Evolutionary conservation across 2,797 vertebrate genomes (phyloP).

Genomic region (Protonibea diacanthus): DNA sequence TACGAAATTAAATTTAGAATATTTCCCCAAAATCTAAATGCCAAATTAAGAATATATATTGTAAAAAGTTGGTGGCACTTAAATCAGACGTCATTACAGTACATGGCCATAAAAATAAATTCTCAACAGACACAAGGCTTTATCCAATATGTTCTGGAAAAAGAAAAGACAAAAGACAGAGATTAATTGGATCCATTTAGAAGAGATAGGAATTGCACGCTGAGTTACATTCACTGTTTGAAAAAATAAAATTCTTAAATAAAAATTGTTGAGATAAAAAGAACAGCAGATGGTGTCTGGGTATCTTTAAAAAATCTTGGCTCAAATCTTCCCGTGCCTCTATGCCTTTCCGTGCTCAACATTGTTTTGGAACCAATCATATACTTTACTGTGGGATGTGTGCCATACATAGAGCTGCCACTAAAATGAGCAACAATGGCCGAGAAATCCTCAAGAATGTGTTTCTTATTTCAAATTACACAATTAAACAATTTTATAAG

Average conservation of each 20-base stretch:
- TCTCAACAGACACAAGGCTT: neutral
- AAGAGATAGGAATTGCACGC: constrained; percentile 11
- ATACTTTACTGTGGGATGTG: constrained; percentile 34
- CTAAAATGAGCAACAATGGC: constrained; percentile 50
- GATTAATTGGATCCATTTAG: constrained; percentile 43
- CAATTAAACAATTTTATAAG: constrained; percentile 59
- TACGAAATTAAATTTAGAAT: neutral
- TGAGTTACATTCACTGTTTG: constrained; percentile 37
- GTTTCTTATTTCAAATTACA: constrained; percentile 61
- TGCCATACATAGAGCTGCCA: constrained; percentile 38
- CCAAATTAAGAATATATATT: neutral
- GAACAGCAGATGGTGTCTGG: constrained; percentile 62
- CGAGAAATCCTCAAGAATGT: constrained; percentile 49
- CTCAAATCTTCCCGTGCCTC: constrained; percentile 31
- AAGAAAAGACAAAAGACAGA: constrained; percentile 24
- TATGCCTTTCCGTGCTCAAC: constrained; percentile 35
- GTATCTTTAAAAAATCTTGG: constrained; percentile 48
- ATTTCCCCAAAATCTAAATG: neutral
- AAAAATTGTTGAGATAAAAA: constrained; percentile 53
- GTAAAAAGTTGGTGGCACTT: neutral
- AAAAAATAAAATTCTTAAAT: constrained; percentile 59
- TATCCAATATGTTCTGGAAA: neutral
- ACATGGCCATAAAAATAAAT: neutral
- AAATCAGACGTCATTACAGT: neutral
- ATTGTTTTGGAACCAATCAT: constrained; percentile 51